Evolutionary conservation across 2,113 vertebrate genomes (phyloP).

Genomic region (Sturnus vulgaris): DNA sequence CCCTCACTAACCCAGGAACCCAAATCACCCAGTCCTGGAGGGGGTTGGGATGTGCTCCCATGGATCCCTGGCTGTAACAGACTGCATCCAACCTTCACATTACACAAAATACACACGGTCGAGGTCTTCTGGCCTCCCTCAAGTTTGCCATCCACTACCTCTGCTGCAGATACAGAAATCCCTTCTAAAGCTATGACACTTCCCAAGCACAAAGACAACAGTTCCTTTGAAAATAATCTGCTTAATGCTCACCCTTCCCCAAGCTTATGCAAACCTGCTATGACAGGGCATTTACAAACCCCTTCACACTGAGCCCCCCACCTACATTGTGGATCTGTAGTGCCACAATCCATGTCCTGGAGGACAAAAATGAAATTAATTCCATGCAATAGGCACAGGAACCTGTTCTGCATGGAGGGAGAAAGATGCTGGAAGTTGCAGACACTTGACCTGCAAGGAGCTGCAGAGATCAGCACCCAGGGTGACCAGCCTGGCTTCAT

Average conservation of each 20-base stretch:
- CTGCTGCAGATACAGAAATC: background rate
- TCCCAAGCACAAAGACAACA: background rate
- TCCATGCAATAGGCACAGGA: background rate
- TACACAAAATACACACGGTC: background rate
- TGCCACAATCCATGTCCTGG: background rate
- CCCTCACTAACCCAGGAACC: background rate
- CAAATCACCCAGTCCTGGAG: background rate
- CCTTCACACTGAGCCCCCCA: background rate
- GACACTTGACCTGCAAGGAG: background rate
- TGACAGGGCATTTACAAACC: background rate
- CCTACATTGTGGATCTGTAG: accelerated
- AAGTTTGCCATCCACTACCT: background rate
- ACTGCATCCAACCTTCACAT: background rate
- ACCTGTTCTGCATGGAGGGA: background rate
- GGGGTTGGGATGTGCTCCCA: background rate
- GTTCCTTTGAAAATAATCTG: background rate
- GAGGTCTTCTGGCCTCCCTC: background rate
- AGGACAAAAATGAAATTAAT: background rate
- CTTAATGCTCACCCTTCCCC: background rate
- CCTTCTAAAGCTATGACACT: background rate
- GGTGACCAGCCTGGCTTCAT: background rate
- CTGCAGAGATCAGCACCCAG: background rate
- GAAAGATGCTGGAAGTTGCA: background rate
- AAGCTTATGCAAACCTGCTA: background rate
- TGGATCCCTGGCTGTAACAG: background rate